These are phyloP conservation scores for Oegoconia quadripuncta DNA, from an alignment of 2,888 invertebrate genomes.

Conservation along the genomic window DNA sequence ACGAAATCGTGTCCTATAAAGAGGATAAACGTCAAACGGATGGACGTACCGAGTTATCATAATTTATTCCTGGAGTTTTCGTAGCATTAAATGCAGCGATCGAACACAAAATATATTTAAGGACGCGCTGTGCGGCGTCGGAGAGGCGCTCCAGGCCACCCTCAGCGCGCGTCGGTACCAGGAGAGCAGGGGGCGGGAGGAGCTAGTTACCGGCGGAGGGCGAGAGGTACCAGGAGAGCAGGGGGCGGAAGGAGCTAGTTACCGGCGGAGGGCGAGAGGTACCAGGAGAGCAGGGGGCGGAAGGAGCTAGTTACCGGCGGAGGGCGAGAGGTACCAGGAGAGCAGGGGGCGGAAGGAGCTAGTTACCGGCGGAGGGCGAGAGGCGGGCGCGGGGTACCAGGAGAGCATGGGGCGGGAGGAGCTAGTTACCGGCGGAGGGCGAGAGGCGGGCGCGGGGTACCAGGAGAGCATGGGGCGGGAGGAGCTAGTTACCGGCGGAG, in stretches of 20 bases:
- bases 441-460: slow-evolving; percentile 82
- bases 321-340: background rate
- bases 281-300: no score
- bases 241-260: slow-evolving; percentile 94
- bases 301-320: background rate
- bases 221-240: slow-evolving; percentile 91
- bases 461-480: no score
- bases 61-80: background rate
- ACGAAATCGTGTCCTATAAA: background rate
- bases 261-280: slow-evolving; percentile 57
- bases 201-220: no score
- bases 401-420: slow-evolving; percentile 90
- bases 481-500: no score
- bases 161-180: slow-evolving; percentile 90
- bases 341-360: background rate
- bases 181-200: no score
- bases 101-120: background rate
- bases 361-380: slow-evolving; percentile 86
- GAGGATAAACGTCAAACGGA: background rate
- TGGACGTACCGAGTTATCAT: no score
- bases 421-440: slow-evolving; percentile 96
- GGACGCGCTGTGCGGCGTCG: slow-evolving; percentile 67
- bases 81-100: background rate
- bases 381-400: slow-evolving; percentile 91
- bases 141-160: slow-evolving; percentile 93